Conservation (phyloP, 2,797 vertebrate genomes). For the Gymnoscopelus microlampas region DNA sequence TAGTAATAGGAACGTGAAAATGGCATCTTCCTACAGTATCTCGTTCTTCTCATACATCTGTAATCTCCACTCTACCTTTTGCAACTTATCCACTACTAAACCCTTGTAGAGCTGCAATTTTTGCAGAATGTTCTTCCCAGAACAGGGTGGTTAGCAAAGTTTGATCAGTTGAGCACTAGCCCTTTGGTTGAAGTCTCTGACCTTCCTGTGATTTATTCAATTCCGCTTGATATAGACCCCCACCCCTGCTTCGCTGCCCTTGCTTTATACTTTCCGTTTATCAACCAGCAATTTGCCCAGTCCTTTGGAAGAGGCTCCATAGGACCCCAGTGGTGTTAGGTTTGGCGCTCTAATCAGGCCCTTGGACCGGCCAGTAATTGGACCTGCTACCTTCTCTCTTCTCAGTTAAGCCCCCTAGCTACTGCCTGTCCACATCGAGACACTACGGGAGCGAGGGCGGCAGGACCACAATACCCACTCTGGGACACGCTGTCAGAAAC, state of each 20-base stretch:
- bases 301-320: conserved; percentile 41
- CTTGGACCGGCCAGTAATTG: conserved; percentile 68
- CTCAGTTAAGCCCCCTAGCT: conserved; percentile 71
- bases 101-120: too few species aligned
- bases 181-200: background rate
- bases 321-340: conserved; percentile 29
- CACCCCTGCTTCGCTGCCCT: background rate
- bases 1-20: conserved; percentile 34
- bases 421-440: conserved; percentile 71
- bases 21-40: conserved; percentile 5
- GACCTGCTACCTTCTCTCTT: conserved; percentile 64
- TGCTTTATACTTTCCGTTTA: background rate
- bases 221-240: background rate
- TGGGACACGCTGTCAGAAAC: conserved; percentile 73
- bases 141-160: too few species aligned
- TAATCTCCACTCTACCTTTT: too few species aligned
- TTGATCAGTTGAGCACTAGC: background rate
- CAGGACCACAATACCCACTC: conserved; percentile 69
- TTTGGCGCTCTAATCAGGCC: conserved; percentile 61
- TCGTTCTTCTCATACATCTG: too few species aligned
- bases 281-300: conserved; percentile 8
- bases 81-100: too few species aligned
- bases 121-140: too few species aligned
- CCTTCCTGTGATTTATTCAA: background rate
- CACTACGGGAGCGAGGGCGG: conserved; percentile 44